These are phyloP conservation scores for Salvator merianae DNA, from an alignment of 2,113 vertebrate genomes.

Conservation along the genomic window DNA sequence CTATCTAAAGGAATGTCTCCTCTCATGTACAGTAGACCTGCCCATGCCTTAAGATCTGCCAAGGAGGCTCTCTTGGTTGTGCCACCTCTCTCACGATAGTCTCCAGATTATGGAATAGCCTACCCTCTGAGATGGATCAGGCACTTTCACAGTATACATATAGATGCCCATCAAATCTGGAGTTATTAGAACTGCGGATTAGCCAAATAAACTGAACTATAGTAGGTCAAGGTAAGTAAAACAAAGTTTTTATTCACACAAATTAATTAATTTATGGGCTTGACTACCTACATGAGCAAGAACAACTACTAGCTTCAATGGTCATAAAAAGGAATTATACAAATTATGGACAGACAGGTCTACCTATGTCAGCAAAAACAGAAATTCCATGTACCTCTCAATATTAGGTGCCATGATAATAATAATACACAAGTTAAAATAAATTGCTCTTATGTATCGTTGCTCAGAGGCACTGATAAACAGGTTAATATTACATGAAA, in stretches of 20 bases:
- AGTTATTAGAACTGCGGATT: not conserved
- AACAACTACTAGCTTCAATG: not conserved
- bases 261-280: not conserved
- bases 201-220: not conserved
- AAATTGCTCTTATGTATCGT: not conserved
- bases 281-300: not conserved
- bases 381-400: not conserved
- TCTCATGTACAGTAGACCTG: too few relatives aligned
- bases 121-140: too few relatives aligned
- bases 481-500: not conserved
- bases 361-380: not conserved
- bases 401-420: not conserved
- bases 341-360: not conserved
- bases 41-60: too few relatives aligned
- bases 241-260: not conserved
- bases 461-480: not conserved
- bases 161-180: not conserved
- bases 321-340: not conserved
- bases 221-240: not conserved
- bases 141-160: too few relatives aligned
- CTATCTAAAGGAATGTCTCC: too few relatives aligned
- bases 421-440: not conserved
- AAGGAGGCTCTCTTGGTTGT: too few relatives aligned
- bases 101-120: too few relatives aligned
- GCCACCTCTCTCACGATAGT: too few relatives aligned